Base-by-base conservation (phyloP, 2,888 invertebrate genomes). In the Germaria angustata region DNA sequence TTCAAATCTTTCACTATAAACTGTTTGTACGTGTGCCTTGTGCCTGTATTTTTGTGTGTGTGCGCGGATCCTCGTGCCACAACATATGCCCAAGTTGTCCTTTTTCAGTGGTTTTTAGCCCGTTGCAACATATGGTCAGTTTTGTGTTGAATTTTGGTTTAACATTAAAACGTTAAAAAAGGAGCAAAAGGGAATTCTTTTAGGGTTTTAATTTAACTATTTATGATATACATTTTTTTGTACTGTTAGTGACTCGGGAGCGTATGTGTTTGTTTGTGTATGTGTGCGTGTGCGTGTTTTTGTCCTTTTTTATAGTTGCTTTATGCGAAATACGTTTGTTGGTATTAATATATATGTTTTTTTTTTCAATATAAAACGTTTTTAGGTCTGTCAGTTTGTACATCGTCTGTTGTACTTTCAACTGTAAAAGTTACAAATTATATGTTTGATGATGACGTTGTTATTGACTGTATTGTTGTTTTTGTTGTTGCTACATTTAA, bases 371-470 rank as follows among this genome's bases (percentile, higher is more conserved):
- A 39, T 59, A n/a, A 49, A 44, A 57, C 39, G 61, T 61, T 53
- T 69, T 76, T 41, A 9, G 24, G 24, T 44, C 9, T 63, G n/a
- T 22, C 13, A 8, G 39, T 55, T 9, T 66, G 24, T 69, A 13
- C 28, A 24, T 71, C 46, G 46, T 39, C 7, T 44, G 15, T 53
- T 81, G 84, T 80, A 86, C 87, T 84, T 76, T 86, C 86, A 89
- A 88, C 89, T 90, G 88, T 89, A 87, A 88, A 90, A 87, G 89
- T 90, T 87, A 88, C 86, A 91, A 89, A 90, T 90, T 90, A 90
- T 87, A 84, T 84, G 63, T 63, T 39, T 39, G 59, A 55, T 61
- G 46, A 44, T 72, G 66, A 53, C 41, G 57, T 51, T 65, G 32
- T 41, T 79, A 49, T 66, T 65, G 66, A 84, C 65, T 53, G 32